Conservation (phyloP, 2,797 vertebrate genomes). For the Pachyuromys duprasi region DNA sequence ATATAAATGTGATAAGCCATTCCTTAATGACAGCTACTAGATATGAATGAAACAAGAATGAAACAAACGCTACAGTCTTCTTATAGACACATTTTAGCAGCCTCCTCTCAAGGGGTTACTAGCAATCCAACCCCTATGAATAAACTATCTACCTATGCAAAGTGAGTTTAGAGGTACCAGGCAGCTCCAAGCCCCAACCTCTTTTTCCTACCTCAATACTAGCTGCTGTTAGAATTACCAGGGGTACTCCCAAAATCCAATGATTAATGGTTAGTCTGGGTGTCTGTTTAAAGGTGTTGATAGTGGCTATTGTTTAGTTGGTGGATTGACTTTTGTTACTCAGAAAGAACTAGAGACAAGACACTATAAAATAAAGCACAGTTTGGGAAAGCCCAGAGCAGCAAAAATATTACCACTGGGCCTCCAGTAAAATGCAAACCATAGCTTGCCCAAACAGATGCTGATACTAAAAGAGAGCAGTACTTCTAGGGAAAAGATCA, state of each 20-base stretch:
- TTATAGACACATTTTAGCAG: background rate
- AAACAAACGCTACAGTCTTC: conserved; percentile 29
- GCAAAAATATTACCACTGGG: background rate
- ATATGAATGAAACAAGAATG: conserved; percentile 43
- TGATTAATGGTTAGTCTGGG: background rate
- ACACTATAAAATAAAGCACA: conserved; percentile 12
- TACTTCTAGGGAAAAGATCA: background rate
- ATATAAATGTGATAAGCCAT: conserved; percentile 14
- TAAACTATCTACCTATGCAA: background rate
- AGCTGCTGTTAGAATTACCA: conserved; percentile 43
- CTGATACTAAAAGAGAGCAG: background rate
- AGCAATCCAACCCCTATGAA: background rate
- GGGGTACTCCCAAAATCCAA: conserved; percentile 1
- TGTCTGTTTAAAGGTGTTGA: background rate
- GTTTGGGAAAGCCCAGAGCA: background rate
- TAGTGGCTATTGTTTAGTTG: background rate
- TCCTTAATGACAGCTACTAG: conserved; percentile 37
- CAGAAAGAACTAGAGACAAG: conserved; percentile 18
- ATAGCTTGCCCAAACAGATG: conserved; percentile 2
- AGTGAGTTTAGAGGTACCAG: background rate
- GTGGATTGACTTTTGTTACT: background rate
- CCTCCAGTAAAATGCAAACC: conserved; percentile 1
- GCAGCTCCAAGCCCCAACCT: background rate
- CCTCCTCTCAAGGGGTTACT: background rate
- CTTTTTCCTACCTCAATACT: conserved; percentile 28